These are phyloP conservation scores for Oryctolagus cuniculus DNA, from an alignment of 2,113 vertebrate species.

Conservation along the genomic window DNA sequence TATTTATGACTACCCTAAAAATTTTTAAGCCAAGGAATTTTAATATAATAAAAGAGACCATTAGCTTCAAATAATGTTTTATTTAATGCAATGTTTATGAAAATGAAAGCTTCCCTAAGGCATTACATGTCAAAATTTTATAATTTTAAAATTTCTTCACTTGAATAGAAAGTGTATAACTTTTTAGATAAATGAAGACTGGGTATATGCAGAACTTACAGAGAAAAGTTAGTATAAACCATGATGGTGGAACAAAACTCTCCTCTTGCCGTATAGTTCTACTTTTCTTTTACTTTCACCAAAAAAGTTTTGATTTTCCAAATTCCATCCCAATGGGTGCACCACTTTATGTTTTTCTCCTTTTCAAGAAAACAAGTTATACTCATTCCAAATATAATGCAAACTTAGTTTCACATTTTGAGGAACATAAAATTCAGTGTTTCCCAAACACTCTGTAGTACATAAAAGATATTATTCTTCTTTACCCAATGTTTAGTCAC, in stretches of 20 bases:
- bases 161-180: neutral
- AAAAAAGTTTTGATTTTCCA: neutral
- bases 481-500: neutral
- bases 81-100: neutral
- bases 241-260: neutral
- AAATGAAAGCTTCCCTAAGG: neutral
- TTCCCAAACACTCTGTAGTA: neutral
- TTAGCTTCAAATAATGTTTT: neutral
- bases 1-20: no score
- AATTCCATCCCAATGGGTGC: neutral
- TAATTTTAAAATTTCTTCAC: neutral
- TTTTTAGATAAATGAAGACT: neutral
- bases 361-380: neutral
- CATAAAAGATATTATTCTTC: neutral
- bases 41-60: neutral
- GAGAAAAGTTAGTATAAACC: neutral
- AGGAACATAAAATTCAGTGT: neutral
- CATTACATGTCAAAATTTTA: neutral
- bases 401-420: neutral
- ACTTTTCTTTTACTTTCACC: neutral
- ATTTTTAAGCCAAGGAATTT: neutral
- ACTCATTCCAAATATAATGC: neutral
- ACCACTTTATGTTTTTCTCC: neutral
- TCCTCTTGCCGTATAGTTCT: neutral
- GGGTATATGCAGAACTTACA: neutral